These are phyloP conservation scores for Mercenaria mercenaria DNA, from an alignment of 1,140 invertebrate genomes.

Conservation along the genomic window DNA sequence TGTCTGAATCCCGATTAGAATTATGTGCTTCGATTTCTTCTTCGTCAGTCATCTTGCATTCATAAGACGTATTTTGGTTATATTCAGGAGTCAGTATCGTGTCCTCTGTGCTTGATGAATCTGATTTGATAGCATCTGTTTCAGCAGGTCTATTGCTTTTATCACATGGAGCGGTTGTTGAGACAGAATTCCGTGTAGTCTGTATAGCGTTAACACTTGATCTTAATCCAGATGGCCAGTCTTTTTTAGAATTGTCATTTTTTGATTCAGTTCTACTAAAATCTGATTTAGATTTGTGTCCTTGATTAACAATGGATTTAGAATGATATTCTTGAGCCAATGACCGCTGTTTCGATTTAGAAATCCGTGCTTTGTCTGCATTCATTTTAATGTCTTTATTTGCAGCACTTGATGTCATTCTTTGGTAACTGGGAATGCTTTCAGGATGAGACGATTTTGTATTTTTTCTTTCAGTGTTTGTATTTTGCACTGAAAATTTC, in stretches of 20 bases:
- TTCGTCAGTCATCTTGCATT: too few relatives aligned
- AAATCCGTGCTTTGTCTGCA: background rate
- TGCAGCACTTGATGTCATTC: background rate
- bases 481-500: background rate
- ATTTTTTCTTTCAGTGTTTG: background rate
- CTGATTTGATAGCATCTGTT: too few relatives aligned
- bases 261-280: too few relatives aligned
- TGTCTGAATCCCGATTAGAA: too few relatives aligned
- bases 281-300: too few relatives aligned
- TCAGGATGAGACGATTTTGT: background rate
- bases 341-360: background rate
- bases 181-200: too few relatives aligned
- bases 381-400: slow-evolving; percentile 3
- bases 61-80: too few relatives aligned
- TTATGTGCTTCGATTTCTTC: too few relatives aligned
- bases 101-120: too few relatives aligned
- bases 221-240: background rate
- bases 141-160: too few relatives aligned
- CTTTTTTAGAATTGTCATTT: background rate
- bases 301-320: background rate
- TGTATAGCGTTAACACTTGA: background rate
- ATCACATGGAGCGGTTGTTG: too few relatives aligned
- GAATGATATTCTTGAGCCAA: background rate
- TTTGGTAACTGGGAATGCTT: background rate
- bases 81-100: too few relatives aligned